A percentile compares a stretch with the other conserved stretches of the same genome.
Conservation (phyloP, 2,888 invertebrate species). For the Boloria euphrosyne region DNA sequence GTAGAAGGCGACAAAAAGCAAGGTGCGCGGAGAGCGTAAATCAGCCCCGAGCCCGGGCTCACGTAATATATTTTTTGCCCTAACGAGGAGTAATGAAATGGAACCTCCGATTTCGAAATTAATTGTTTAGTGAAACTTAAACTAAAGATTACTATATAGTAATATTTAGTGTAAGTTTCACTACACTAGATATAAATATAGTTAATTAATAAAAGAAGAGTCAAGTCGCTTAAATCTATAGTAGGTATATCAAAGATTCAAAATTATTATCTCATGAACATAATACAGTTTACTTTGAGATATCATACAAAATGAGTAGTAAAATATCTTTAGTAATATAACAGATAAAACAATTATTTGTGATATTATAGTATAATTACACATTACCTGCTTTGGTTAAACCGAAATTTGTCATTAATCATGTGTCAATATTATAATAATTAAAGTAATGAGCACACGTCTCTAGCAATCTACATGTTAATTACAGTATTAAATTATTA, state of each 20-base stretch:
- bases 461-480: constrained; percentile 9
- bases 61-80: constrained; percentile 42
- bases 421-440: constrained; percentile 22
- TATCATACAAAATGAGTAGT: no score
- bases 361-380: background rate
- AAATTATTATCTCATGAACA: no score
- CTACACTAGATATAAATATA: no score
- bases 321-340: background rate
- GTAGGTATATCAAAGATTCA: no score
- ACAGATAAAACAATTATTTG: background rate
- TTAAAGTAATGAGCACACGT: constrained; percentile 22
- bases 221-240: no score
- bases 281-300: no score
- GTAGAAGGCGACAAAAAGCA: constrained; percentile 38
- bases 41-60: constrained; percentile 29
- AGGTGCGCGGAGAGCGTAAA: constrained; percentile 40
- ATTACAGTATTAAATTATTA: constrained; percentile 3
- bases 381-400: background rate
- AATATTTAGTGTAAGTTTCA: no score
- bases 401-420: constrained; percentile 3
- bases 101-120: constrained; percentile 12
- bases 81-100: constrained; percentile 28
- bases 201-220: no score
- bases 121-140: constrained; percentile 13
- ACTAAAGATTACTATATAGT: background rate